phyloP scores from a whole-genome alignment of 1,140 invertebrate species.

The Diachasmimorpha longicaudata region DNA sequence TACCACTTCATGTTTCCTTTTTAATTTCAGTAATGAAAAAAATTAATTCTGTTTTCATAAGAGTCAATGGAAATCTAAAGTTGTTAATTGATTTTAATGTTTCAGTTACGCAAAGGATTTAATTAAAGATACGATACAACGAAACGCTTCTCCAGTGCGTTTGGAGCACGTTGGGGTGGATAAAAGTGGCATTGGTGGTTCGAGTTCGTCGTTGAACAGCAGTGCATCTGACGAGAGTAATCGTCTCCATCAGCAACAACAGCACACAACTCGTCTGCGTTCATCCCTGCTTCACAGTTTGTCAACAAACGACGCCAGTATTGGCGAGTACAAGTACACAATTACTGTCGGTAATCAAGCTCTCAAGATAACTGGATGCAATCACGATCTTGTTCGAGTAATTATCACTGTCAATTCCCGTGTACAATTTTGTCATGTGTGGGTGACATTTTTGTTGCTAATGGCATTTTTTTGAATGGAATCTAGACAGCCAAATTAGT shows the following conservation, averaged over 20 bases:
- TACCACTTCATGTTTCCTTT: too few species aligned
- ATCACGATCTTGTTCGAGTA: conserved; percentile 83
- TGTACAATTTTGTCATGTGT: too few species aligned
- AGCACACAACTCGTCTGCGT: conserved; percentile 46
- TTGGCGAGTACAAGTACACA: conserved; percentile 87
- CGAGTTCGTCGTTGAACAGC: conserved; percentile 73
- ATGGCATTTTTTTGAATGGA: neutral
- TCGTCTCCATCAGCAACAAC: conserved; percentile 54
- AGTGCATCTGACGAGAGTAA: conserved; percentile 76
- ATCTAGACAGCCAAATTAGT: conserved; percentile 81
- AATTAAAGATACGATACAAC: conserved; percentile 90
- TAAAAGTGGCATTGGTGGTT: conserved; percentile 67
- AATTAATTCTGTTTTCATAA: too few species aligned
- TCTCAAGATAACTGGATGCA: conserved; percentile 83
- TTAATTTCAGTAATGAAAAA: too few species aligned
- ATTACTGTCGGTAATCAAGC: conserved; percentile 80
- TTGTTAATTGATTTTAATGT: conserved; percentile 28
- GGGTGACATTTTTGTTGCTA: too few species aligned
- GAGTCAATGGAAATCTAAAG: conserved; percentile 3
- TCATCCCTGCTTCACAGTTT: conserved; percentile 75
- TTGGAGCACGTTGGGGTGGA: conserved; percentile 66
- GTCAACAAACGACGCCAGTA: conserved; percentile 81
- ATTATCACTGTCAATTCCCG: conserved; percentile 45
- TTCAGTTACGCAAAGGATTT: conserved; percentile 85
- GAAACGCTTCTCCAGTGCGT: conserved; percentile 88